phyloP scores from a whole-genome alignment of 2,888 invertebrate species.

The Cylloceria caligata region DNA sequence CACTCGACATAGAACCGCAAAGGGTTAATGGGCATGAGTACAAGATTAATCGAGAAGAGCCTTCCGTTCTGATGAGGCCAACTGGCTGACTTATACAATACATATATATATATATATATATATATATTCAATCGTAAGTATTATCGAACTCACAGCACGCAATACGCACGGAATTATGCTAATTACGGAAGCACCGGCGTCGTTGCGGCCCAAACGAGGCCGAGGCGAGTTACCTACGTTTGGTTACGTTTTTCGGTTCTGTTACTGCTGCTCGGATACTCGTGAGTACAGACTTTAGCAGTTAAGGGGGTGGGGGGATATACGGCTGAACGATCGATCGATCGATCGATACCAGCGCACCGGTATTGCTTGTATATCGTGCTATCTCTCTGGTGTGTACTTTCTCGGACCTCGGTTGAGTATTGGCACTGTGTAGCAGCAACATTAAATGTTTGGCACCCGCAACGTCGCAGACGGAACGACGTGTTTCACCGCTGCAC shows the following conservation, averaged over 20 bases:
- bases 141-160: slow-evolving; percentile 34
- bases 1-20: too few species aligned
- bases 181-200: slow-evolving; percentile 21
- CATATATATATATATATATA: neutral
- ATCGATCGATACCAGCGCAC: slow-evolving; percentile 31
- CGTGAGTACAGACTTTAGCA: neutral
- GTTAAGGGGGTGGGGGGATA: neutral
- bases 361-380: neutral
- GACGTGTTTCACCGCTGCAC: neutral
- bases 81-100: neutral
- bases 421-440: neutral
- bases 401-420: slow-evolving; percentile 12
- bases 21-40: slow-evolving; percentile 5
- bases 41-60: neutral
- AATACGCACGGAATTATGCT: slow-evolving; percentile 36
- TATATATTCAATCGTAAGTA: slow-evolving; percentile 4
- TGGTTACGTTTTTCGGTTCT: slow-evolving; percentile 17
- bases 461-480: slow-evolving; percentile 12
- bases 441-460: slow-evolving; percentile 20
- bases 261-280: neutral
- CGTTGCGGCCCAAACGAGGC: slow-evolving; percentile 3
- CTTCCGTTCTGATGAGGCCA: neutral
- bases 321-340: slow-evolving; percentile 16
- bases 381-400: slow-evolving; percentile 11
- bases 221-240: slow-evolving; percentile 24